phyloP scores from a whole-genome alignment of 1,140 invertebrate species.

The Papilio xuthus region DNA sequence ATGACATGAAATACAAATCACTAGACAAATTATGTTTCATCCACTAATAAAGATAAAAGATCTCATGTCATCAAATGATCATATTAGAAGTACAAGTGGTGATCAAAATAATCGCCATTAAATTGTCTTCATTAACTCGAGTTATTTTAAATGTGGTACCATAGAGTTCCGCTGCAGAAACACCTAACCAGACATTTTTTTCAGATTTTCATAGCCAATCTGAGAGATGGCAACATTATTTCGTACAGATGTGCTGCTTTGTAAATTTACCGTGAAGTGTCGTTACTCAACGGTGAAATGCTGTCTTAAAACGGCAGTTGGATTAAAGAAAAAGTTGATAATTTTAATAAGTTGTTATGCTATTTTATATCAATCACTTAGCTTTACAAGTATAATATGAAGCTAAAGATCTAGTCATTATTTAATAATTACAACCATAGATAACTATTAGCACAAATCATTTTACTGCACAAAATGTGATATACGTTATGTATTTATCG shows the following conservation, averaged over 20 bases:
- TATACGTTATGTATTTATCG: neutral
- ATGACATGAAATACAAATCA: neutral
- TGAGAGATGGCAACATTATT: no score
- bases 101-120: neutral
- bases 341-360: neutral
- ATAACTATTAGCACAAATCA: slow-evolving; percentile 36
- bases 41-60: neutral
- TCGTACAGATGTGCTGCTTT: no score
- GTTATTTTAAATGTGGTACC: neutral
- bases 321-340: neutral
- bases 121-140: neutral
- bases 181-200: no score
- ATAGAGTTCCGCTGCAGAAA: neutral
- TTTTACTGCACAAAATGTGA: slow-evolving; percentile 35
- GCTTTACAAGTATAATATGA: neutral
- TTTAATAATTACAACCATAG: slow-evolving; percentile 7
- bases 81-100: neutral
- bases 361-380: slow-evolving; percentile 1
- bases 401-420: slow-evolving; percentile 3
- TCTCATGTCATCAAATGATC: neutral
- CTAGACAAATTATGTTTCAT: neutral
- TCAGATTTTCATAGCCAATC: no score
- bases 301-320: neutral
- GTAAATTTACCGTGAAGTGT: no score
- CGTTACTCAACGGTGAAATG: neutral